Conservation (phyloP, 2,888 invertebrate species). For the Erebia palarica region DNA sequence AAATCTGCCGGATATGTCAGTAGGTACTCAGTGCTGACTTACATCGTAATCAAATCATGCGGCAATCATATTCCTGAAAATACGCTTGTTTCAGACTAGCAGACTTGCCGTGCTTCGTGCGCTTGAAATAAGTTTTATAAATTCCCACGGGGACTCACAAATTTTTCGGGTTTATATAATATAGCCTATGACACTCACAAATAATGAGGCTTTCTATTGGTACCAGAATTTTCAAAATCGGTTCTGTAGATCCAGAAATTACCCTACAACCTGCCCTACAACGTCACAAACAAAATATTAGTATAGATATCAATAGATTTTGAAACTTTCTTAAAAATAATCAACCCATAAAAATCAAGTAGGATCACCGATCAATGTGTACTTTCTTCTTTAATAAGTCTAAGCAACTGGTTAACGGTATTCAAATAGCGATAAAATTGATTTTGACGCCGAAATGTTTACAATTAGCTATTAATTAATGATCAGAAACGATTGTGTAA, state of each 20-base stretch:
- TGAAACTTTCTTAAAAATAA: not conserved
- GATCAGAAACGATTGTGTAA: slow-evolving; percentile 55
- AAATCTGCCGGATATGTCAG: not conserved
- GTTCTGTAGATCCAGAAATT: too few relatives aligned
- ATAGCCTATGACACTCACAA: too few relatives aligned
- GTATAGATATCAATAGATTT: not conserved
- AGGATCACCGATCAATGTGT: slow-evolving; percentile 5
- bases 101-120: too few relatives aligned
- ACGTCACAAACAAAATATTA: too few relatives aligned
- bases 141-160: too few relatives aligned
- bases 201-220: too few relatives aligned
- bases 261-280: too few relatives aligned
- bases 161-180: too few relatives aligned
- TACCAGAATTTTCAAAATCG: too few relatives aligned
- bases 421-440: slow-evolving; percentile 57
- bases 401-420: slow-evolving; percentile 55
- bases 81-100: too few relatives aligned
- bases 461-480: slow-evolving; percentile 55
- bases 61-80: not conserved
- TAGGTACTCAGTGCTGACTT: not conserved
- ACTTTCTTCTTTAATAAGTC: slow-evolving; percentile 9
- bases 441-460: slow-evolving; percentile 59
- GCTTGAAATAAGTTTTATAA: too few relatives aligned
- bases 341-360: not conserved
- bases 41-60: not conserved